Evolutionary conservation across 2,113 vertebrate genomes (phyloP).

Genomic region (Argyrosomus japonicus): DNA sequence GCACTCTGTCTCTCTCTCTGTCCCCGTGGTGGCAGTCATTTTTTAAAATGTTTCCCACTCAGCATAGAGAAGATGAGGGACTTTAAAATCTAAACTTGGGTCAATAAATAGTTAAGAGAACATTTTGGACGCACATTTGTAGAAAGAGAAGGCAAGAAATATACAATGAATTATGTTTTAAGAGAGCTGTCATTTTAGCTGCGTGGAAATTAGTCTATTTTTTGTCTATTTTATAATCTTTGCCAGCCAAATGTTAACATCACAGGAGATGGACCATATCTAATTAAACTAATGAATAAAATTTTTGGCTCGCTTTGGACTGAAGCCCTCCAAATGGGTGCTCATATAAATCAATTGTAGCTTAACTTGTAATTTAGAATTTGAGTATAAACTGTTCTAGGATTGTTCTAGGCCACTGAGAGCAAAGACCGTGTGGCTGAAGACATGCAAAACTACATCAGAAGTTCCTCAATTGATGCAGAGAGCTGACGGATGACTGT

Average conservation of each 20-base stretch:
- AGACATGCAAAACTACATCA: background rate
- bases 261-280: background rate
- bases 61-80: background rate
- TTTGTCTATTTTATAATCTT: slow-evolving; percentile 6
- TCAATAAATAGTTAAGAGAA: background rate
- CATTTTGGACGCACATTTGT: background rate
- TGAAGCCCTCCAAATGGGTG: slow-evolving; percentile 10
- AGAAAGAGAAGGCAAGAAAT: background rate
- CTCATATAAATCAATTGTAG: slow-evolving; percentile 18
- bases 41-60: background rate
- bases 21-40: slow-evolving; percentile 13
- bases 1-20: slow-evolving; percentile 14
- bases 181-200: background rate
- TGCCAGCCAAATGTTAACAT: slow-evolving; percentile 1
- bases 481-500: background rate
- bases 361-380: slow-evolving; percentile 11
- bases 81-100: background rate
- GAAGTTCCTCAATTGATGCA: background rate
- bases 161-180: background rate
- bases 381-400: background rate
- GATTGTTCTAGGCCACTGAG: background rate
- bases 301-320: background rate
- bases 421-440: background rate
- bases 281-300: slow-evolving; percentile 18
- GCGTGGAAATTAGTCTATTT: background rate